These are phyloP conservation scores for Drosophila anceps DNA, from an alignment of 2,888 invertebrate species.

Conservation along the genomic window DNA sequence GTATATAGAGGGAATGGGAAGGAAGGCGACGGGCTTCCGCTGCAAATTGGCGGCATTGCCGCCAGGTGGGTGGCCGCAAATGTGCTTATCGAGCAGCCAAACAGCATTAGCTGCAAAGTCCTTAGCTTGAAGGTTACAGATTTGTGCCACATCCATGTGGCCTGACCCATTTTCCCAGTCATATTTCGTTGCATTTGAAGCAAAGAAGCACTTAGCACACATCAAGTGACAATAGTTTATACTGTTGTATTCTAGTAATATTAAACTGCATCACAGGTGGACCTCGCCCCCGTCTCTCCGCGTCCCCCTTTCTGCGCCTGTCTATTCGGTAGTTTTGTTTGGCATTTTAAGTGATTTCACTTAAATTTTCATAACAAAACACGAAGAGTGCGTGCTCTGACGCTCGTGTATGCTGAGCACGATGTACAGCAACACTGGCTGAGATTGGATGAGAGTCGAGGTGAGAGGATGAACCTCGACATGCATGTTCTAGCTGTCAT, in stretches of 20 bases:
- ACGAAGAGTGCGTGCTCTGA: conserved; percentile 71
- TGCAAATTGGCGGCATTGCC: conserved; percentile 57
- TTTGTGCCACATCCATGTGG: conserved; percentile 18
- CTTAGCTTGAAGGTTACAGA: conserved; percentile 13
- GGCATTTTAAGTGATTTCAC: conserved; percentile 83
- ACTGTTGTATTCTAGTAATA: conserved; percentile 5
- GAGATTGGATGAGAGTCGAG: conserved; percentile 1
- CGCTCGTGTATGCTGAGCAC: conserved; percentile 49
- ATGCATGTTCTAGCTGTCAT: conserved; percentile 68
- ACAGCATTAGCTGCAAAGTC: conserved; percentile 64
- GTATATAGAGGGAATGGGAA: too few relatives aligned
- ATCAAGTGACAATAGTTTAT: conserved; percentile 66
- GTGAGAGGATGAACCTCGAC: conserved; percentile 12
- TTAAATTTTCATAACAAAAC: conserved; percentile 82
- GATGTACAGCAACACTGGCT: conserved; percentile 13
- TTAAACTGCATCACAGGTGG: conserved; percentile 21
- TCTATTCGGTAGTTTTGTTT: conserved; percentile 64
- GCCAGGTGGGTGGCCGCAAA: conserved; percentile 2
- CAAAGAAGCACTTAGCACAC: conserved; percentile 47
- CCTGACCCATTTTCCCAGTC: conserved; percentile 55
- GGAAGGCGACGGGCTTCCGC: conserved; percentile 26
- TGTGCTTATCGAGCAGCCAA: conserved; percentile 67
- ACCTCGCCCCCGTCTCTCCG: neutral
- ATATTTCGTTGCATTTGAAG: conserved; percentile 16
- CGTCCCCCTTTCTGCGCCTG: too few relatives aligned